phyloP scores from a whole-genome alignment of 2,797 vertebrate species.

The Pagetopsis macropterus region DNA sequence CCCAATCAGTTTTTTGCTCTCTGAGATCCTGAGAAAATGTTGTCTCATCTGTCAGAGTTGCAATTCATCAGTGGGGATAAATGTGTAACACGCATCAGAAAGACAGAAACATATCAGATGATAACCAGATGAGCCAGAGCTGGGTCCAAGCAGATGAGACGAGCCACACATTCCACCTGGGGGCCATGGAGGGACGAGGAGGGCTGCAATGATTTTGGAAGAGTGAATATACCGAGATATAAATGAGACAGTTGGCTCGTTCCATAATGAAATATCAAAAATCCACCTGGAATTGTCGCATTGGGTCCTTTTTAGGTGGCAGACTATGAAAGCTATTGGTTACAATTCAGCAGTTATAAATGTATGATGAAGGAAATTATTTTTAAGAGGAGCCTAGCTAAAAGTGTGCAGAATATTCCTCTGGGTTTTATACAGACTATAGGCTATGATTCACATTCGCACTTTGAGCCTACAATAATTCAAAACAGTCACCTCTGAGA shows the following conservation, averaged over 20 bases:
- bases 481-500: slow-evolving; percentile 51
- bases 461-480: slow-evolving; percentile 59
- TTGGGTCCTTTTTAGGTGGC: slow-evolving; percentile 56
- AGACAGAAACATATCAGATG: slow-evolving; percentile 31
- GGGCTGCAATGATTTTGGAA: slow-evolving; percentile 42
- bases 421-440: slow-evolving; percentile 48
- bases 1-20: slow-evolving; percentile 5
- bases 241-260: slow-evolving; percentile 55
- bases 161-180: slow-evolving; percentile 27
- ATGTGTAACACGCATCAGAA: slow-evolving; percentile 46
- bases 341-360: slow-evolving; percentile 61
- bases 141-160: slow-evolving; percentile 44
- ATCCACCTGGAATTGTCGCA: slow-evolving; percentile 50
- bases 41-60: slow-evolving; percentile 39
- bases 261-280: slow-evolving; percentile 61
- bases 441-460: slow-evolving; percentile 63
- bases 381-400: slow-evolving; percentile 40
- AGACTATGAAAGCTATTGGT: slow-evolving; percentile 60
- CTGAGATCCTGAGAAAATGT: slow-evolving; percentile 25
- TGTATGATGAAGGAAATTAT: slow-evolving; percentile 52
- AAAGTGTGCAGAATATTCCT: slow-evolving; percentile 47
- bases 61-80: slow-evolving; percentile 38
- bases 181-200: slow-evolving; percentile 14
- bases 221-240: slow-evolving; percentile 43
- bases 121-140: slow-evolving; percentile 36